Evolutionary conservation across 2,113 vertebrate species (phyloP).

Genomic region (Oncorhynchus clarkii): DNA sequence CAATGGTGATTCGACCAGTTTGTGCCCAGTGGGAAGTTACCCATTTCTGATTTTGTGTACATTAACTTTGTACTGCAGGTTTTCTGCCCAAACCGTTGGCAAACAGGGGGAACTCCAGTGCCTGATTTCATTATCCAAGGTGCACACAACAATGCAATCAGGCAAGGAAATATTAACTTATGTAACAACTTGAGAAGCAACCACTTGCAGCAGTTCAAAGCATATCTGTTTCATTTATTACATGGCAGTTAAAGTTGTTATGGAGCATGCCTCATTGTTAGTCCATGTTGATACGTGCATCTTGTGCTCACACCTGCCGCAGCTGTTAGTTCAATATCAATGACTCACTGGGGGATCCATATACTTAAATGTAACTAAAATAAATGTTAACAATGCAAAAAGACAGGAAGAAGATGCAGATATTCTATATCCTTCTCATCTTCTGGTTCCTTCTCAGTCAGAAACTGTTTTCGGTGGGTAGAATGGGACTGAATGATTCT

Average conservation of each 20-base stretch:
- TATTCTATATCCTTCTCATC: too few relatives aligned
- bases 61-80: neutral
- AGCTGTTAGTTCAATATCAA: neutral
- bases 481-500: neutral
- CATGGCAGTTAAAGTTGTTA: neutral
- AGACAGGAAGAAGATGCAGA: neutral
- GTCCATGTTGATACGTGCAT: neutral
- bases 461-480: neutral
- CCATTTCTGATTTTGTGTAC: neutral
- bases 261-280: neutral
- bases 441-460: neutral
- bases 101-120: too few relatives aligned
- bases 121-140: neutral
- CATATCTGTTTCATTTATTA: neutral
- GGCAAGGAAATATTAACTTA: neutral
- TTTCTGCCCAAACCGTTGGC: neutral
- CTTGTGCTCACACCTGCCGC: neutral
- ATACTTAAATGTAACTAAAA: neutral
- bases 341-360: neutral
- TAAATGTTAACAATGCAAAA: neutral
- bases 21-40: too few relatives aligned
- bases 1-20: neutral
- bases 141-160: neutral
- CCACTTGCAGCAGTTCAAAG: neutral
- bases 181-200: neutral